phyloP scores from a whole-genome alignment of 2,113 vertebrate species.

The Merops nubicus region DNA sequence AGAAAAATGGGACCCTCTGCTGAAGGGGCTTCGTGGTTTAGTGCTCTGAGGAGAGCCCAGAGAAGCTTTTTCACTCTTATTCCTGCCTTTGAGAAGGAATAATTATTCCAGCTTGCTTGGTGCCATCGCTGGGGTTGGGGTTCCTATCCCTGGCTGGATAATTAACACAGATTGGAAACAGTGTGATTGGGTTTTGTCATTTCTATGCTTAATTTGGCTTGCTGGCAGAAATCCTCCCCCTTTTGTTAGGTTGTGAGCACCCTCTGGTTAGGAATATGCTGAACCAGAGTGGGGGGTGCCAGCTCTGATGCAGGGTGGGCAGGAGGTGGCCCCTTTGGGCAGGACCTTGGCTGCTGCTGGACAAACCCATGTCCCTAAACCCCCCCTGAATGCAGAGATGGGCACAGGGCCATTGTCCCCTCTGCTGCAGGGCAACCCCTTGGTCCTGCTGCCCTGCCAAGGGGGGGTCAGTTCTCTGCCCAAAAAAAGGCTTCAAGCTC shows the following conservation, averaged over 20 bases:
- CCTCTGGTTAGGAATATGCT: background rate
- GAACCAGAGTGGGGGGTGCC: fast-evolving
- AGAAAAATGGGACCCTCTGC: background rate
- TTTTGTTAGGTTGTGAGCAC: background rate
- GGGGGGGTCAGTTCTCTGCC: too few relatives aligned
- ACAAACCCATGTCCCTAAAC: fast-evolving
- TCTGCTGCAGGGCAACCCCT: fast-evolving
- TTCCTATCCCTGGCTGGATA: background rate
- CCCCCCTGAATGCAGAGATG: background rate
- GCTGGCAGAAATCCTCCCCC: background rate
- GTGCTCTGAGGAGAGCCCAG: background rate
- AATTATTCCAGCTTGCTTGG: background rate
- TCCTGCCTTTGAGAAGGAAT: background rate
- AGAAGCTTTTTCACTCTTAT: background rate
- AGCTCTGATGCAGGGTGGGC: fast-evolving
- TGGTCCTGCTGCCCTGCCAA: background rate
- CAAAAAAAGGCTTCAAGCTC: background rate
- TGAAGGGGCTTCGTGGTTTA: fast-evolving
- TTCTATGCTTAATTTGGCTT: fast-evolving
- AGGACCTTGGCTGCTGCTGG: background rate
- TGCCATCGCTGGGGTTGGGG: fast-evolving
- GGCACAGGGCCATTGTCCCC: fast-evolving
- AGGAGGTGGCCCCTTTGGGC: background rate
- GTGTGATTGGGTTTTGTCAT: background rate
- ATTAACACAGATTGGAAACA: fast-evolving